These are phyloP conservation scores for Aphis gossypii DNA, from an alignment of 1,140 invertebrate species.

Conservation along the genomic window DNA sequence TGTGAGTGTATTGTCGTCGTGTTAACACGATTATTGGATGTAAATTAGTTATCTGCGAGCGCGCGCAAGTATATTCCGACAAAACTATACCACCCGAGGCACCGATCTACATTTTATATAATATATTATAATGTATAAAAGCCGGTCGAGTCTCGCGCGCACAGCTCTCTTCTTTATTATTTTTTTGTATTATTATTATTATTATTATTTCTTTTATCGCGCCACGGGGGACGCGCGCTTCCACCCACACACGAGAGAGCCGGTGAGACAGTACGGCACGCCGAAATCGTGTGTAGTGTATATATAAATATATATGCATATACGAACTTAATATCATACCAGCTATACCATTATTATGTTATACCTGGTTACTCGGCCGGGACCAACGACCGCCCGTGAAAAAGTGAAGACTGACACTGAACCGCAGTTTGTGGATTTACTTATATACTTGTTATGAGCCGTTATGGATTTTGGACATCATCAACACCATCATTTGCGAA, in stretches of 20 bases:
- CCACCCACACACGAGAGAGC: slow-evolving; percentile 35
- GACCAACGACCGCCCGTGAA: background rate
- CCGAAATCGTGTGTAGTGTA: background rate
- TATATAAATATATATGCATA: background rate
- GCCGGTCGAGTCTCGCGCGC: background rate
- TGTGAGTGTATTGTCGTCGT: slow-evolving; percentile 51
- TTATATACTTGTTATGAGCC: background rate
- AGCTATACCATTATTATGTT: background rate
- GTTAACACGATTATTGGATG: slow-evolving; percentile 57
- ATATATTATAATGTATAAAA: slow-evolving; percentile 18
- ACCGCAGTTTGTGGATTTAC: background rate
- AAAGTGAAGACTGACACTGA: background rate
- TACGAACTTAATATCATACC: background rate
- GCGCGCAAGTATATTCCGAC: background rate
- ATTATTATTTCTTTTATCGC: background rate
- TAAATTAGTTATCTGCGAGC: slow-evolving; percentile 50
- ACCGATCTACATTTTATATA: slow-evolving; percentile 54
- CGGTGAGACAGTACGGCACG: background rate
- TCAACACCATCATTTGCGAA: too few species aligned
- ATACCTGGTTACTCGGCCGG: background rate
- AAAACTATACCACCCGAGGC: slow-evolving; percentile 19
- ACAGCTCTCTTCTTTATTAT: slow-evolving; percentile 39
- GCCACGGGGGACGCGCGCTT: slow-evolving; percentile 53
- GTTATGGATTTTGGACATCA: background rate
- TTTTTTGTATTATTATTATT: background rate